These are phyloP conservation scores for Apamea anceps DNA, from an alignment of 2,888 invertebrate species.

Conservation along the genomic window DNA sequence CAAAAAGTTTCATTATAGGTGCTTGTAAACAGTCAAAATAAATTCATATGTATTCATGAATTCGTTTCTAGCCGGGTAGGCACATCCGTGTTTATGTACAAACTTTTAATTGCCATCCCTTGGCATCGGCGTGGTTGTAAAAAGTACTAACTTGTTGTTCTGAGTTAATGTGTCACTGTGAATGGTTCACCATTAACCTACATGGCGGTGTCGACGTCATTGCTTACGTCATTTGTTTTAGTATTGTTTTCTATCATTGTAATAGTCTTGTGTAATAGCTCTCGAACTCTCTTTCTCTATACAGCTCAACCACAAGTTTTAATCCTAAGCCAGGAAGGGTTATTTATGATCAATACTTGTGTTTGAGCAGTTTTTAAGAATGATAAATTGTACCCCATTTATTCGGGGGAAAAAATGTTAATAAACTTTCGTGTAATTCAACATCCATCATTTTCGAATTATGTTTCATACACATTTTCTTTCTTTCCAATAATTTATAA, in stretches of 20 bases:
- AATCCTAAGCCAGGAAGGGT: no score
- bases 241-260: conserved; percentile 10
- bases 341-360: no score
- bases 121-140: conserved; percentile 46
- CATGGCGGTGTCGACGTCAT: conserved; percentile 23
- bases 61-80: conserved; percentile 13
- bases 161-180: conserved; percentile 38
- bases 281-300: background rate
- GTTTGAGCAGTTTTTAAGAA: no score
- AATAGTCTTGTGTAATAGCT: background rate
- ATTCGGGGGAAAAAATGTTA: background rate
- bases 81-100: conserved; percentile 31
- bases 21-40: conserved; percentile 1
- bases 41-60: conserved; percentile 29
- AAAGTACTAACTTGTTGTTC: conserved; percentile 54
- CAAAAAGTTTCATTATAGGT: background rate
- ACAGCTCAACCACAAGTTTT: background rate
- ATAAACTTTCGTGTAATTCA: no score
- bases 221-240: conserved; percentile 38
- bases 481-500: background rate
- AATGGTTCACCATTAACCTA: conserved; percentile 58
- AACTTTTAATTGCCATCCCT: conserved; percentile 53
- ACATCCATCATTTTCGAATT: no score
- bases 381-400: no score
- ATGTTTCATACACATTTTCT: background rate